Conservation (phyloP, 2,797 vertebrate genomes). For the Melanogrammus aeglefinus region DNA sequence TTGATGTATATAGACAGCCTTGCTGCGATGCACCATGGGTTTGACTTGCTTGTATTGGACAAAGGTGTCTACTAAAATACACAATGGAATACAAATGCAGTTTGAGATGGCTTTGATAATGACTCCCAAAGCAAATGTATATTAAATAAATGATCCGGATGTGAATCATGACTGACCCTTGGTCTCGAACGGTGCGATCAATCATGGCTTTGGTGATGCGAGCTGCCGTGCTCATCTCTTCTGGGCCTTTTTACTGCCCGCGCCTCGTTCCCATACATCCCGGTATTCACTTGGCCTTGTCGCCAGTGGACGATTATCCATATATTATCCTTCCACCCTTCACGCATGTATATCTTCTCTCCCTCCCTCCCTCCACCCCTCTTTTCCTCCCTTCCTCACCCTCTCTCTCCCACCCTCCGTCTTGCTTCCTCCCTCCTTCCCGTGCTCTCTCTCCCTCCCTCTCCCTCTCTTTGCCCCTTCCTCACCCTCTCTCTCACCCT, state of each 20-base stretch:
- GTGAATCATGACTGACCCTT: too few species aligned
- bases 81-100: neutral
- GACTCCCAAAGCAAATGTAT: neutral
- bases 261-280: neutral
- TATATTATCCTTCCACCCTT: neutral
- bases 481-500: too few species aligned
- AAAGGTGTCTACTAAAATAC: neutral
- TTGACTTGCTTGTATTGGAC: neutral
- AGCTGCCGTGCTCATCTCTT: too few species aligned
- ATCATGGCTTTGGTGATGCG: too few species aligned
- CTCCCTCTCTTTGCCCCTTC: too few species aligned
- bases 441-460: constrained; percentile 20
- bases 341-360: neutral
- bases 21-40: neutral
- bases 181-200: too few species aligned
- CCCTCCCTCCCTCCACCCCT: neutral
- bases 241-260: neutral
- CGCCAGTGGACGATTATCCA: neutral
- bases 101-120: neutral
- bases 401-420: neutral
- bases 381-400: neutral
- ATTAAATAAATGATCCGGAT: too few species aligned
- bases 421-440: neutral
- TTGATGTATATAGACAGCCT: neutral
- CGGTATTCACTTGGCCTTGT: neutral